A percentile compares a stretch with the other conserved stretches of the same genome.
phyloP scores from a whole-genome alignment of 2,797 vertebrate genomes.

The Limnodromus scolopaceus region DNA sequence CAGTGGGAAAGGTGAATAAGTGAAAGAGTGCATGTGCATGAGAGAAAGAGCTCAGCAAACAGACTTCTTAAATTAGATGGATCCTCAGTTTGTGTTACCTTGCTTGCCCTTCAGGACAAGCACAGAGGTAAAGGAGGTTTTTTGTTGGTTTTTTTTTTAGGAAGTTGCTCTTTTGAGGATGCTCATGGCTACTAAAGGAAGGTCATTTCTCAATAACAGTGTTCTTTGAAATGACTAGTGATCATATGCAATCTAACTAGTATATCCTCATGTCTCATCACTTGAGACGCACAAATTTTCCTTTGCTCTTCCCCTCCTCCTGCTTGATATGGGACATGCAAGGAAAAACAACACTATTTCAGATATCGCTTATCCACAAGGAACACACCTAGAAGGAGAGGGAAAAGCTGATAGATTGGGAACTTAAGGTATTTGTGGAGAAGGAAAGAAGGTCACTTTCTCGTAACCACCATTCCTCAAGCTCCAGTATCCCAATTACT shows the following conservation, averaged over 20 bases:
- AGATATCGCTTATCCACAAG: background rate
- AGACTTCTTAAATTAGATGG: constrained; percentile 66
- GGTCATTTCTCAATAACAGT: background rate
- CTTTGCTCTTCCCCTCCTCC: background rate
- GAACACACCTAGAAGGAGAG: background rate
- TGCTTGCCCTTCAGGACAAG: constrained; percentile 68
- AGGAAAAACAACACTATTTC: background rate
- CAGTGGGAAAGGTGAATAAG: constrained; percentile 62
- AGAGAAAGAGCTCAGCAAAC: constrained; percentile 72
- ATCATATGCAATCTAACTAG: background rate
- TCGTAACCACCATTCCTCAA: background rate
- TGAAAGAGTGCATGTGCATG: constrained; percentile 70
- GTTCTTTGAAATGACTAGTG: background rate
- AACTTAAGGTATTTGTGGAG: background rate
- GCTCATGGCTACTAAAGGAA: background rate
- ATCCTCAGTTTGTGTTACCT: constrained; percentile 44
- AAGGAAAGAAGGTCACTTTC: background rate
- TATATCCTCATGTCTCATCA: background rate
- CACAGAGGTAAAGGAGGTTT: constrained; percentile 4
- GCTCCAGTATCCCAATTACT: background rate
- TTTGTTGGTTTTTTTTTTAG: background rate
- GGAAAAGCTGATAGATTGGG: background rate
- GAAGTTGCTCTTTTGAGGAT: background rate
- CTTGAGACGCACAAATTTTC: background rate
- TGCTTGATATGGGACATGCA: background rate